A percentile compares a stretch with the other conserved stretches of the same genome.
Conservation (phyloP, 2,113 vertebrate genomes). For the Anser brachyrhynchus region DNA sequence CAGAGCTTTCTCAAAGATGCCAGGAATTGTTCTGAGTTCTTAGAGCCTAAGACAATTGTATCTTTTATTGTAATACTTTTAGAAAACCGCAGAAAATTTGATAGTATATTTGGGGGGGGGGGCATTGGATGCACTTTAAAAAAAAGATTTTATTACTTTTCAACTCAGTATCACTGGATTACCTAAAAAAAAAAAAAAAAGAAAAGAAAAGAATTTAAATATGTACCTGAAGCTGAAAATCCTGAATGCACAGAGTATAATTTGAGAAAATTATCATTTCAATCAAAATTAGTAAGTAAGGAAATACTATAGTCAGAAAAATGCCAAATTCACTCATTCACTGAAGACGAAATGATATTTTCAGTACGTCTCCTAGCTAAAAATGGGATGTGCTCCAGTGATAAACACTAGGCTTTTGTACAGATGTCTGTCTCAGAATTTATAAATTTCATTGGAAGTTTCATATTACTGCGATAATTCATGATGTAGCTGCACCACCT, state of each 20-base stretch:
- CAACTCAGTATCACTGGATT: neutral
- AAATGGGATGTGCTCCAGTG: neutral
- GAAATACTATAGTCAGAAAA: neutral
- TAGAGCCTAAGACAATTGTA: neutral
- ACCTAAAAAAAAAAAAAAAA: neutral
- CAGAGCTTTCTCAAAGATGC: neutral
- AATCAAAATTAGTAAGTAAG: neutral
- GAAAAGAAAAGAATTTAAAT: neutral
- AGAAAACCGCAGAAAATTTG: neutral
- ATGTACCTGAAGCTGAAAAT: neutral
- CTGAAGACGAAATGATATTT: neutral
- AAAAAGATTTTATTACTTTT: neutral
- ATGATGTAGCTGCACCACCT: neutral
- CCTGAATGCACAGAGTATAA: neutral
- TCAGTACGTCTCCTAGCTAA: neutral
- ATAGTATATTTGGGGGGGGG: neutral
- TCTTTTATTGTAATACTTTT: neutral
- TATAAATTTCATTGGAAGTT: neutral
- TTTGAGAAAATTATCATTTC: conserved; percentile 9
- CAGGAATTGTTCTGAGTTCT: neutral
- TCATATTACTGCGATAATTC: neutral
- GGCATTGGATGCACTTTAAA: neutral
- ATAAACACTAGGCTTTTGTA: neutral
- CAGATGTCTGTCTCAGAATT: neutral
- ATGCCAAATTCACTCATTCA: neutral